Percentiles rank a stretch among this genome's conserved stretches.
Conservation (phyloP, 2,113 vertebrate genomes). For the Dromaius novaehollandiae region DNA sequence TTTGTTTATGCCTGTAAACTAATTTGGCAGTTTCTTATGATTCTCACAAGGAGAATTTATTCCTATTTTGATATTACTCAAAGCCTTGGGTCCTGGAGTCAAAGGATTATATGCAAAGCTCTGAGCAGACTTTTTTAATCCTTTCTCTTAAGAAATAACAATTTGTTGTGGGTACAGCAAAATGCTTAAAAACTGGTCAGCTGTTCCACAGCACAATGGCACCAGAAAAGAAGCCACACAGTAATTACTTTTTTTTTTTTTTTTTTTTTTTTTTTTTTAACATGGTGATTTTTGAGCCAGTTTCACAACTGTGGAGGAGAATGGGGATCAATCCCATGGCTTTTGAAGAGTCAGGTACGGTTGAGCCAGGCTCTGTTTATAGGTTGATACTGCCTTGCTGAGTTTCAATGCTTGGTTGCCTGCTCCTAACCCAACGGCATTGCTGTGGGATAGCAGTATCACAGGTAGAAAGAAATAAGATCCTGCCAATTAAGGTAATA, state of each 20-base stretch:
- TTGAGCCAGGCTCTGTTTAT: neutral
- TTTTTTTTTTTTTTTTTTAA: neutral
- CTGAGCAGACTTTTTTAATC: conserved; percentile 67
- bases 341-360: neutral
- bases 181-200: conserved; percentile 61
- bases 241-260: neutral
- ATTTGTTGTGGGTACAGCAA: conserved; percentile 57
- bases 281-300: conserved; percentile 56
- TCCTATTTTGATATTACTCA: conserved; percentile 72
- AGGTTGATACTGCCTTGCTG: neutral
- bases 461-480: neutral
- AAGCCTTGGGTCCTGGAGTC: conserved; percentile 65
- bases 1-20: conserved; percentile 72
- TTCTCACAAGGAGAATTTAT: conserved; percentile 70
- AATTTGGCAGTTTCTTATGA: conserved; percentile 67
- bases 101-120: conserved; percentile 68
- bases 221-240: conserved; percentile 46
- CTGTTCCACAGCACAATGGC: conserved; percentile 57
- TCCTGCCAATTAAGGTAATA: neutral
- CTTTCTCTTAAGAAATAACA: conserved; percentile 66
- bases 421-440: neutral
- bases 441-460: neutral
- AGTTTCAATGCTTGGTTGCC: neutral
- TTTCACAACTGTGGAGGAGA: conserved; percentile 41
- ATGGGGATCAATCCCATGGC: conserved; percentile 41